These are phyloP conservation scores for Siniperca undulata DNA, from an alignment of 2,797 vertebrate genomes.

Conservation along the genomic window DNA sequence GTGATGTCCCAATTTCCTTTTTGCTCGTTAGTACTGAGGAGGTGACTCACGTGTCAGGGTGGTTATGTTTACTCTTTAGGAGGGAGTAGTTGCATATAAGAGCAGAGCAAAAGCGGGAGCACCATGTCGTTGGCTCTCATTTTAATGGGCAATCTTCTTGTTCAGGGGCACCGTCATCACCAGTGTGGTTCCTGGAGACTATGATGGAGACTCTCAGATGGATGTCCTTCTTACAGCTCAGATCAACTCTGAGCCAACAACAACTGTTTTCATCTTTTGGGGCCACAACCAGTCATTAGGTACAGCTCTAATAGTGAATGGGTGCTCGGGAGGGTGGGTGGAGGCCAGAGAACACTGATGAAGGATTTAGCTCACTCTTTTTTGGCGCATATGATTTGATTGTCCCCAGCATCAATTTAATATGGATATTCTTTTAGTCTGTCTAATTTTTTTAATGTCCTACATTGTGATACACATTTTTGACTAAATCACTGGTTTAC, in stretches of 20 bases:
- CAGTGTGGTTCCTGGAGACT: slow-evolving; percentile 97
- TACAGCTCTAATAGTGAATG: slow-evolving; percentile 58
- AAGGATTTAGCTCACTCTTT: not conserved
- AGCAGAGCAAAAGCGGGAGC: not conserved
- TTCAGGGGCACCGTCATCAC: slow-evolving; percentile 87
- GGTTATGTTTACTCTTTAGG: slow-evolving; percentile 1
- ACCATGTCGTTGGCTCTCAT: not conserved
- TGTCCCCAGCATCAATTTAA: not conserved
- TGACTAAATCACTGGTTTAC: too few relatives aligned
- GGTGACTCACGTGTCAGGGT: not conserved
- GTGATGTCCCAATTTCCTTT: not conserved
- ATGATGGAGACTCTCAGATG: slow-evolving; percentile 98
- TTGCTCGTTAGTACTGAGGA: not conserved
- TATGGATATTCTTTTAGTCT: not conserved
- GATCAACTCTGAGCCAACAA: slow-evolving; percentile 37
- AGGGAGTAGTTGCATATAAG: not conserved
- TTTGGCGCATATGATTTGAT: not conserved
- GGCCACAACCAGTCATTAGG: slow-evolving; percentile 95
- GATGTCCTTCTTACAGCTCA: slow-evolving; percentile 92
- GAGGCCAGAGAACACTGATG: not conserved
- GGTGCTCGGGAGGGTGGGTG: not conserved
- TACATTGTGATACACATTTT: not conserved
- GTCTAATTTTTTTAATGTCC: not conserved
- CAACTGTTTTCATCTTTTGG: slow-evolving; percentile 90
- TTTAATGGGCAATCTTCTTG: not conserved